A percentile compares a stretch with the other conserved stretches of the same genome.
Conservation (phyloP, 2,888 invertebrate genomes). For the Zhuqinia jingwanae region DNA sequence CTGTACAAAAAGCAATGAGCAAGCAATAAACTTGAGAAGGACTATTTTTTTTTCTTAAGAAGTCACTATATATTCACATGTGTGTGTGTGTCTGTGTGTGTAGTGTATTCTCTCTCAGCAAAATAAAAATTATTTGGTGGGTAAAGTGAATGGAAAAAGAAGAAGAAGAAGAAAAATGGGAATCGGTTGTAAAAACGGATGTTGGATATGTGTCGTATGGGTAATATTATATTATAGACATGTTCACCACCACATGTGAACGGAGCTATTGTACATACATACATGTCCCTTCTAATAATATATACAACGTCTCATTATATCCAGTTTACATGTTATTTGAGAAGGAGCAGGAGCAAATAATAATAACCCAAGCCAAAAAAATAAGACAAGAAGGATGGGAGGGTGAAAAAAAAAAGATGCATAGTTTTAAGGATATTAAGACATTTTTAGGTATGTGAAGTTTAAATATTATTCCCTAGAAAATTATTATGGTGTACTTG, state of each 20-base stretch:
- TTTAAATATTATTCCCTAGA: constrained; percentile 58
- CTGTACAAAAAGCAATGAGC: too few relatives aligned
- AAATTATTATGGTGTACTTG: constrained; percentile 32
- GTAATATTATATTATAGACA: not conserved
- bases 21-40: constrained; percentile 64
- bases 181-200: constrained; percentile 35
- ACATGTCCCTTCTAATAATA: too few relatives aligned
- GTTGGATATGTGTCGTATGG: too few relatives aligned
- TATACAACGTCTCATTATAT: too few relatives aligned
- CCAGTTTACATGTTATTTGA: not conserved
- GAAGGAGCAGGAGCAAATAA: constrained; percentile 10
- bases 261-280: not conserved
- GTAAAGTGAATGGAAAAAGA: constrained; percentile 44
- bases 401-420: too few relatives aligned
- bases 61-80: constrained; percentile 6
- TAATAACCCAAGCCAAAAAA: constrained; percentile 5
- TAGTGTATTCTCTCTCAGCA: constrained; percentile 43
- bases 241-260: not conserved
- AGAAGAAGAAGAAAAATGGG: too few relatives aligned
- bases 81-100: not conserved
- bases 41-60: constrained; percentile 20
- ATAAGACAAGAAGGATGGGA: constrained; percentile 13
- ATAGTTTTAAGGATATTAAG: constrained; percentile 67
- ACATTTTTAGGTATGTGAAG: constrained; percentile 62
- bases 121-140: constrained; percentile 23